Base-by-base conservation (phyloP, 2,797 vertebrate species). In the Thalassophryne amazonica region DNA sequence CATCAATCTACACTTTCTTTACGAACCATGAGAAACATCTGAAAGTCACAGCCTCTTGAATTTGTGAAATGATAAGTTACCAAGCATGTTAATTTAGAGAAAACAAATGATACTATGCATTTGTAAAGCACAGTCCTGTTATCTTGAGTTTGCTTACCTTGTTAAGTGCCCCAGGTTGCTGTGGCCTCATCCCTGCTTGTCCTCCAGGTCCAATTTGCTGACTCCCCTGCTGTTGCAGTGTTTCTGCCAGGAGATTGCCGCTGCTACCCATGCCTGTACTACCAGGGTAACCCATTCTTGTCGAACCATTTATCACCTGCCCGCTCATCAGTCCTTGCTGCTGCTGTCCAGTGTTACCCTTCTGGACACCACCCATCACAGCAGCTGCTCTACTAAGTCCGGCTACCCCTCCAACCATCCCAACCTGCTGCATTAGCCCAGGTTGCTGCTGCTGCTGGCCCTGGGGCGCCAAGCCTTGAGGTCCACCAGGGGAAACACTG, bases 241-340 rank as follows among this genome's bases (percentile, higher is more conserved):
- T 90, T 34, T 98, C 96, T 0, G 93, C 88, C 81, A 98, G 58
- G 68, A 98, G 68, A 70, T 88, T 97, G 62, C 92, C 88, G 73
- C 90, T 90, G 74, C 67, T 90, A 30, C 91, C 90, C 88, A 97
- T 91, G 49, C 88, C 91, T 0, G 91, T 88, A 67, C 89, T 93
- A 41, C 92, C 69, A 1, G 92, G 81, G 69, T 95, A 99, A 0
- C 91, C 91, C 80, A 96, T 94, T 80, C 96, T 92, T 39, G 94
- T 91, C 0, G 94, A 95, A 65, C 97, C 97, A 16, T 99, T 99
- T 91, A 98, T 93, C 77, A 95, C 92, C 80, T 96, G 97, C 7
- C 93, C 94, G 36, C 93, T 95, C 87, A 98, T 93, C 86, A 97
- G 91, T 40, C 92, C 93, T 68, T 82, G 89, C 52, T 85, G 83